Evolutionary conservation across 2,797 vertebrate genomes (phyloP).

Genomic region (Enteromius argenteus): DNA sequence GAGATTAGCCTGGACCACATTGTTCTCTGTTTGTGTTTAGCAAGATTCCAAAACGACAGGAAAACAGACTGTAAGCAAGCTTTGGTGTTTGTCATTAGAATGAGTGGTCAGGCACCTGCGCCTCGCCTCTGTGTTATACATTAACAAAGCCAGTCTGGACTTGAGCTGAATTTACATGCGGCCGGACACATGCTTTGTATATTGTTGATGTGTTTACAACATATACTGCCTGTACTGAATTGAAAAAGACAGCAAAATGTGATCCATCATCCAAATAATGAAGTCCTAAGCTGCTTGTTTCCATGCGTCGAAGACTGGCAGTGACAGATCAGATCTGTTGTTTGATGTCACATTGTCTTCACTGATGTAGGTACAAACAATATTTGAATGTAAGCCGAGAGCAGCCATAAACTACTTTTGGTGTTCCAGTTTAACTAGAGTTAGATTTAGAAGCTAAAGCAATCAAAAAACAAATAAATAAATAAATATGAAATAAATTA

Average conservation of each 20-base stretch:
- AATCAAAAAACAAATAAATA: background rate
- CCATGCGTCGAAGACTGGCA: background rate
- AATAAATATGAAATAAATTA: no score
- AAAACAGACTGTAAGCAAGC: constrained; percentile 77
- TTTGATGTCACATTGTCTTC: background rate
- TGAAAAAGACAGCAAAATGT: background rate
- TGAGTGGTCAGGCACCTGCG: background rate
- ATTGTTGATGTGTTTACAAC: constrained; percentile 4
- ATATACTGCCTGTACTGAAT: background rate
- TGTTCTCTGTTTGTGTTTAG: constrained; percentile 81
- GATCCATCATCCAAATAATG: background rate
- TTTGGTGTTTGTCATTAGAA: constrained; percentile 24
- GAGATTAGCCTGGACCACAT: constrained; percentile 79
- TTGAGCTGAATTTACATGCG: background rate
- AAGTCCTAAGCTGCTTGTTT: constrained; percentile 8
- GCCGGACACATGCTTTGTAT: background rate
- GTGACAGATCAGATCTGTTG: background rate
- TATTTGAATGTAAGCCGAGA: background rate
- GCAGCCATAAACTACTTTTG: background rate
- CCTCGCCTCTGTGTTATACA: background rate
- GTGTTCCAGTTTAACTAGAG: background rate
- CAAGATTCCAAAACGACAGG: constrained; percentile 75
- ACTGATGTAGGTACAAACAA: background rate
- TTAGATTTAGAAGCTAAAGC: background rate
- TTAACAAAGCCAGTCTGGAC: constrained; percentile 6